Base-by-base conservation (phyloP, 2,113 vertebrate species). In the Rutilus rutilus region DNA sequence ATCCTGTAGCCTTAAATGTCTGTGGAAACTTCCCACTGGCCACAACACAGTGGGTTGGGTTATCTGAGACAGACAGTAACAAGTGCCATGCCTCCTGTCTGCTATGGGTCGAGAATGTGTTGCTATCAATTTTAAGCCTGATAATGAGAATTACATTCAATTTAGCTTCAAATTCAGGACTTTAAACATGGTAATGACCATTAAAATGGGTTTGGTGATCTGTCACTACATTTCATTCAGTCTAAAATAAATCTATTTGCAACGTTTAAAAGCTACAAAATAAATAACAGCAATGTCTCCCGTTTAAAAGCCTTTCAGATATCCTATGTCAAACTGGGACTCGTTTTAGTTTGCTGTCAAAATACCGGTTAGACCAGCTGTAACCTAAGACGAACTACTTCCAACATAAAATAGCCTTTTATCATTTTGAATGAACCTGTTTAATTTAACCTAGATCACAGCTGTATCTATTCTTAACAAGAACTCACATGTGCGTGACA, bases 21-120 rank as follows among this genome's bases (percentile, higher is more conserved):
- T 78, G 52, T 90, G 91, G 89, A 93, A 93, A 92, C 47, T 60
- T 84, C 73, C 88, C 79, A 67, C 5, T 27, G 75, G 84, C 52
- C 52, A 73, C 65, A 86, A 62, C 25, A 83, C 47, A 83, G 67
- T 78, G 39, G 88, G 85, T 59, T 64, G 79, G 77, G 47, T 86
- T 50, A 45, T 10, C 14, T 69, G 39, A 83, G 78, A 84, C 39
- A 64, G 75, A 87, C 73, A 90, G 60, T 12, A 23, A 84, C 89
- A 87, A 78, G 78, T 88, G 87, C 45, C 5, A 11, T 19, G 19
- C 73, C 85, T 60, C 17, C 36, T 30, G 60, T 39, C 60, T 67
- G 19, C 57, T 30, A 30, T 45, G 60, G 64, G 2, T 30, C 59
- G 15, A 64, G 6, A 60, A 25, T 10, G 15, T 3, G 4, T 21